These are phyloP conservation scores for Orestias chungarensis DNA, from an alignment of 2,797 vertebrate species.

Conservation along the genomic window DNA sequence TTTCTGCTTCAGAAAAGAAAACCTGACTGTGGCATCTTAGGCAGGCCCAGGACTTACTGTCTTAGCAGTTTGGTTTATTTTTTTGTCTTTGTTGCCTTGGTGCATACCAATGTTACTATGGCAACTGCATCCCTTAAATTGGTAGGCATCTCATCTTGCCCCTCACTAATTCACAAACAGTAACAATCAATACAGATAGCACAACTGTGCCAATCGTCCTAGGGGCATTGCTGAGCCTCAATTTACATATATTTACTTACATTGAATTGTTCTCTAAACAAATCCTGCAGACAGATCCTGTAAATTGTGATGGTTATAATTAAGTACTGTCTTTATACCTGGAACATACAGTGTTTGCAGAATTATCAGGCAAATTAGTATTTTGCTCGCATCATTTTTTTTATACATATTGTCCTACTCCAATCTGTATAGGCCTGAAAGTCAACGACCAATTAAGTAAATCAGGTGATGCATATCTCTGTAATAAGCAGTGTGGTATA, in stretches of 20 bases:
- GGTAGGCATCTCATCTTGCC: slow-evolving; percentile 20
- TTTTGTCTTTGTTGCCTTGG: slow-evolving; percentile 11
- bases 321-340: background rate
- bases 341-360: too few relatives aligned
- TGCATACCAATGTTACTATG: slow-evolving; percentile 47
- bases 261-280: slow-evolving; percentile 5
- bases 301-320: background rate
- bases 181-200: slow-evolving; percentile 50
- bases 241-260: slow-evolving; percentile 13
- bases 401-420: too few relatives aligned
- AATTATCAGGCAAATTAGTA: too few relatives aligned
- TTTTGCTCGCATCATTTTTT: too few relatives aligned
- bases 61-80: slow-evolving; percentile 23
- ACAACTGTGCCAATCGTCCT: slow-evolving; percentile 41
- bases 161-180: slow-evolving; percentile 52
- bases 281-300: background rate
- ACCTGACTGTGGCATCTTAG: slow-evolving; percentile 28
- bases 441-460: too few relatives aligned
- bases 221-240: slow-evolving; percentile 5
- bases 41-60: slow-evolving; percentile 26
- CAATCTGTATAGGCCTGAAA: too few relatives aligned
- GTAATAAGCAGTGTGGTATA: too few relatives aligned
- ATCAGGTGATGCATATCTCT: too few relatives aligned
- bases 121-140: slow-evolving; percentile 54
- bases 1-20: slow-evolving; percentile 37